A percentile compares a stretch with the other conserved stretches of the same genome.
These are phyloP conservation scores for Enteromius mattozi DNA, from an alignment of 2,797 vertebrate genomes.

Conservation along the genomic window DNA sequence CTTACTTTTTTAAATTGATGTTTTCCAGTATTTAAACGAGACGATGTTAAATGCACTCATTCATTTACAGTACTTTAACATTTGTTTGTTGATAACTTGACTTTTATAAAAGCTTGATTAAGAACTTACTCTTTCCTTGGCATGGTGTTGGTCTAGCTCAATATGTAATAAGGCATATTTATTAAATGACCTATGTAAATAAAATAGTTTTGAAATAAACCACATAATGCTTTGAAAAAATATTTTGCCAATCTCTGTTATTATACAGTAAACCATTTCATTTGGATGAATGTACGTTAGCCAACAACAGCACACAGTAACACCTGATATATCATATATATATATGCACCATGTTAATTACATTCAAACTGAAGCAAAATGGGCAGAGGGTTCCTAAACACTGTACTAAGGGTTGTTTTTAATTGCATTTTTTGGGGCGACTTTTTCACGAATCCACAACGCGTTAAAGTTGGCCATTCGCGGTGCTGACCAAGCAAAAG, in stretches of 20 bases:
- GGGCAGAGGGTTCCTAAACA: background rate
- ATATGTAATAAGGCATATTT: conserved; percentile 74
- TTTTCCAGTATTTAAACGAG: background rate
- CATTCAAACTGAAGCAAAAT: background rate
- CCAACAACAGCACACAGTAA: background rate
- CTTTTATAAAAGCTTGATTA: conserved; percentile 20
- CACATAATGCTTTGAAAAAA: conserved; percentile 77
- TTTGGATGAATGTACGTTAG: background rate
- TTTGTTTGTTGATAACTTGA: background rate
- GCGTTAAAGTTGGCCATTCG: background rate
- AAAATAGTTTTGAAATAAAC: conserved; percentile 75
- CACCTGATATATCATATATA: background rate
- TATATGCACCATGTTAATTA: background rate
- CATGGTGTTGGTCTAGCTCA: conserved; percentile 66
- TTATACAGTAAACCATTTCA: background rate
- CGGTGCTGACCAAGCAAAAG: background rate
- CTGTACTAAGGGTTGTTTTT: background rate
- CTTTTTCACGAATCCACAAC: background rate
- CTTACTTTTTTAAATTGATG: background rate
- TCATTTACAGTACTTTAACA: conserved; percentile 5
- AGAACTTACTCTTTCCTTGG: conserved; percentile 53
- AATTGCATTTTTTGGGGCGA: background rate
- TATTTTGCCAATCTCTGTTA: conserved; percentile 13
- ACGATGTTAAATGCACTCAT: background rate
- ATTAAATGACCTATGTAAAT: conserved; percentile 75